These are phyloP conservation scores for Labroides dimidiatus DNA, from an alignment of 2,797 vertebrate species.

Conservation along the genomic window DNA sequence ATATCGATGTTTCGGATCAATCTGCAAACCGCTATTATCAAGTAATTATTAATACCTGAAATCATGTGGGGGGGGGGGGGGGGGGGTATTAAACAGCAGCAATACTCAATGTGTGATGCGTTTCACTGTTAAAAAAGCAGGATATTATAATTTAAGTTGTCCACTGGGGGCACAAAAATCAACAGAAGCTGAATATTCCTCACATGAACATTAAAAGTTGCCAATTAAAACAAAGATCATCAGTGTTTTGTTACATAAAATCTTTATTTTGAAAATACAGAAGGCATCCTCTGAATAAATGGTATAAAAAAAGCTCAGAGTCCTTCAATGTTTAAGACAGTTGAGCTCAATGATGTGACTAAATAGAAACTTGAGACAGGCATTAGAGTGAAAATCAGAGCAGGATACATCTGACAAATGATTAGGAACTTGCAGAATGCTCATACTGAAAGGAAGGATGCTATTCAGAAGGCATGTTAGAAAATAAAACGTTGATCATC, in stretches of 20 bases:
- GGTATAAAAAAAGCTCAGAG: slow-evolving; percentile 43
- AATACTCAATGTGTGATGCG: too few relatives aligned
- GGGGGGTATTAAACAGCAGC: too few relatives aligned
- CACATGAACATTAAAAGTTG: not conserved
- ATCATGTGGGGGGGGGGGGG: too few relatives aligned
- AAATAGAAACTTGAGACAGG: slow-evolving; percentile 23
- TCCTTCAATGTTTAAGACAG: slow-evolving; percentile 50
- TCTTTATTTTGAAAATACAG: slow-evolving; percentile 70
- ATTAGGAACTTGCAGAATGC: slow-evolving; percentile 16
- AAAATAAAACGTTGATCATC: slow-evolving; percentile 6
- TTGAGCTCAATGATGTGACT: slow-evolving; percentile 25
- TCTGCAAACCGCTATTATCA: too few relatives aligned
- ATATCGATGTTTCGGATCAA: too few relatives aligned
- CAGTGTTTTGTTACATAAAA: slow-evolving; percentile 39
- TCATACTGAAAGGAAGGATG: slow-evolving; percentile 15
- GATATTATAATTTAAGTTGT: too few relatives aligned
- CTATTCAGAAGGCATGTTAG: slow-evolving; percentile 4
- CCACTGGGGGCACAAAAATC: not conserved
- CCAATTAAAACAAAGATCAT: not conserved
- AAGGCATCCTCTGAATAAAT: slow-evolving; percentile 38
- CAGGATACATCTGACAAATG: slow-evolving; percentile 12
- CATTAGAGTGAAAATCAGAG: slow-evolving; percentile 25
- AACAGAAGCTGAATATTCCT: not conserved
- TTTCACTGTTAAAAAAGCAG: too few relatives aligned
- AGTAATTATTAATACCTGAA: too few relatives aligned